Percentiles rank a stretch among this genome's conserved stretches.
These are phyloP conservation scores for Drosophila tani DNA, from an alignment of 1,140 invertebrate genomes.

Conservation along the genomic window DNA sequence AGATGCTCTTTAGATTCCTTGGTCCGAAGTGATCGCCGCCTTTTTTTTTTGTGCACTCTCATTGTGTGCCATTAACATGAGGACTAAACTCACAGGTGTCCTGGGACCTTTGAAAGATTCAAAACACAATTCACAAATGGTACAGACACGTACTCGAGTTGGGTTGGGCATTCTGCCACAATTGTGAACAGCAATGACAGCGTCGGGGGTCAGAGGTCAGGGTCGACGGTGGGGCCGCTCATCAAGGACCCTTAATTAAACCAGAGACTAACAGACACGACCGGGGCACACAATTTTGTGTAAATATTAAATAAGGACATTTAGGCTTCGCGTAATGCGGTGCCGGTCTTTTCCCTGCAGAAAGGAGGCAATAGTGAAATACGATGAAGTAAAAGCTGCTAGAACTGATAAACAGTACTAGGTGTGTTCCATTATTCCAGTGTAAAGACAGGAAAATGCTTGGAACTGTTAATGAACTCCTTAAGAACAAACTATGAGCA, in stretches of 20 bases:
- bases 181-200: slow-evolving; percentile 11
- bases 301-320: slow-evolving; percentile 41
- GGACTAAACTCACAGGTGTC: not conserved
- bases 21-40: not conserved
- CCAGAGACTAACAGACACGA: slow-evolving; percentile 10
- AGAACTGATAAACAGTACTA: not conserved
- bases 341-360: not conserved
- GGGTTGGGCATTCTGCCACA: slow-evolving; percentile 9
- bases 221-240: not conserved
- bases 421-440: not conserved
- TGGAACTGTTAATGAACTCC: too few relatives aligned
- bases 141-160: slow-evolving; percentile 5
- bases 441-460: not conserved
- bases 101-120: slow-evolving; percentile 32
- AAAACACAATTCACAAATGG: slow-evolving; percentile 49
- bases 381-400: not conserved
- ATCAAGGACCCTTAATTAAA: slow-evolving; percentile 39
- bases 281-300: slow-evolving; percentile 17
- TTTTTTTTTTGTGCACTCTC: not conserved
- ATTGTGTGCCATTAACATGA: not conserved
- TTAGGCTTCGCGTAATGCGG: not conserved
- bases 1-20: not conserved
- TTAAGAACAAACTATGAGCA: too few relatives aligned
- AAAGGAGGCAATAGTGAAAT: not conserved
- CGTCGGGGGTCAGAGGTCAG: slow-evolving; percentile 9